Base-by-base conservation (phyloP, 2,797 vertebrate species). In the Silurus lanzhouensis region DNA sequence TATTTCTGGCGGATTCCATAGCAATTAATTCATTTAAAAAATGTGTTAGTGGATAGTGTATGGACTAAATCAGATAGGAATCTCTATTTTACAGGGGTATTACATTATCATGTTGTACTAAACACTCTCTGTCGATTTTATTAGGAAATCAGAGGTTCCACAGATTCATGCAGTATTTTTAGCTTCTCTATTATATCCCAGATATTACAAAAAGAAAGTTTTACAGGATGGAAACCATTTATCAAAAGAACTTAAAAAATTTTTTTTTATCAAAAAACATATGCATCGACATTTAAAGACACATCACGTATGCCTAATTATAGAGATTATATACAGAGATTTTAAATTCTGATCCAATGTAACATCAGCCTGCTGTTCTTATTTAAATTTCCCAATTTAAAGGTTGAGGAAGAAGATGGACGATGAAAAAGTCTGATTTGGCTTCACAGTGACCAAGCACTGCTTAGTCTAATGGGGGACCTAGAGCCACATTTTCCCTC, bases 401-500 rank as follows among this genome's bases (percentile, higher is more conserved):
- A 20, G 46, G 6, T 63, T 20, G 61, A 63, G 31, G 2, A 17
- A 72, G 5, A 22, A 84, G 82, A 10, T 70, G 78, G 71, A 86
- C 83, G 19, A 70, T 20, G 48, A 85, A 74, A 38, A 25, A 10
- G 58, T 5, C n/a, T 76, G 48, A 78, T 84, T 64, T 81, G 1
- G 52, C 74, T 8, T 58, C 25, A 31, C 15, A 19, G 25, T 27
- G 7, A 27, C 14, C 48, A 57, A 75, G 15, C 48, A 81, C 70
- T 81, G 46, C 76, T 76, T 20, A 44, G 57, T 84, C 79, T 81
- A 66, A 87, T 3, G 17, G 68, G 60, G 70, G 78, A 78, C 63
- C 74, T 22, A 1, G 46, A 17, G 83, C 74, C 68, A 88, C 84
- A 77, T 55, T 15, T 72, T 85, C 88, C 72, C 90, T 92, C 86